Conservation (phyloP, 2,113 vertebrate species). For the Sapayoa aenigma region DNA sequence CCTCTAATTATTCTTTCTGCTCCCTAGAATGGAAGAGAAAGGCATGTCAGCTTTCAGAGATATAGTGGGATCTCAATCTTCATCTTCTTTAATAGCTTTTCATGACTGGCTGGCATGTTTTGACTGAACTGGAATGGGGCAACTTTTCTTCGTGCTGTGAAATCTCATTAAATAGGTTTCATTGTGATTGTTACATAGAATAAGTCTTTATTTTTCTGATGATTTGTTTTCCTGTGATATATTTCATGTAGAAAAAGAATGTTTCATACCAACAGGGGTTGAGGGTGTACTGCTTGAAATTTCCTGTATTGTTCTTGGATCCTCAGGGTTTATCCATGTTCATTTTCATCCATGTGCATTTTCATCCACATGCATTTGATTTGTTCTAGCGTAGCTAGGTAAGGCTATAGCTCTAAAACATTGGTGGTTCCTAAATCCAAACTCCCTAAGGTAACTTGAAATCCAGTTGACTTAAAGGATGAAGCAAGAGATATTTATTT, state of each 20-base stretch:
- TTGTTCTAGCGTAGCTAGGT: background rate
- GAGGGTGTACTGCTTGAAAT: background rate
- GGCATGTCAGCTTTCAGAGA: background rate
- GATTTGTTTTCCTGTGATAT: constrained; percentile 13
- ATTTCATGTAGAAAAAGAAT: background rate
- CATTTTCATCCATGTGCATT: background rate
- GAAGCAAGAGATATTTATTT: constrained; percentile 2
- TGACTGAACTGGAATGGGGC: constrained; percentile 28
- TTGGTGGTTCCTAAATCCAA: background rate
- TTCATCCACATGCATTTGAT: background rate
- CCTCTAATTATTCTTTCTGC: background rate
- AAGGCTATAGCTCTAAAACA: background rate
- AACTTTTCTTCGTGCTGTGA: constrained; percentile 15
- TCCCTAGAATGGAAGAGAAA: background rate
- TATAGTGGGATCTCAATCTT: background rate
- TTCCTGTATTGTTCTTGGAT: background rate
- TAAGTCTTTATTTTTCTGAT: constrained; percentile 22
- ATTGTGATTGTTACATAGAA: background rate
- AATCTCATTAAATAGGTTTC: constrained; percentile 32
- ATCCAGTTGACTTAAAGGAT: constrained; percentile 21
- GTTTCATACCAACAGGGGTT: background rate
- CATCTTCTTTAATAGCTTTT: constrained; percentile 35
- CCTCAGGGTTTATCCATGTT: background rate
- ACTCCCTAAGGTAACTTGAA: background rate
- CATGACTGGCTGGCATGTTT: constrained; percentile 44